These are phyloP conservation scores for Atopsyche davidsoni DNA, from an alignment of 1,140 invertebrate genomes.

Conservation along the genomic window DNA sequence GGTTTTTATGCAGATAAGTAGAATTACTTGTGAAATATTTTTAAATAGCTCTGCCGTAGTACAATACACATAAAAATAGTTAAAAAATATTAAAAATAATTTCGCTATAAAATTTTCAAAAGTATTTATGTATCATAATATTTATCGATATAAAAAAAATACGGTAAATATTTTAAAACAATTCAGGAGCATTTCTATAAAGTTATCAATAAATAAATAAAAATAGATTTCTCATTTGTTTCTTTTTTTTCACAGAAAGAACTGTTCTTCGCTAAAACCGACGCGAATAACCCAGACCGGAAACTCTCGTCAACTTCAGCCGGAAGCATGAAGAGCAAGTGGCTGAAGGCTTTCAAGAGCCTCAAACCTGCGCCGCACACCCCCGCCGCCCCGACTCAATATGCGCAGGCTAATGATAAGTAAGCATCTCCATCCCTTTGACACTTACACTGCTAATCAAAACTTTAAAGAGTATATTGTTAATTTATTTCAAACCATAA, in stretches of 20 bases:
- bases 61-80: too few species aligned
- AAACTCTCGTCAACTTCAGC: conserved; percentile 82
- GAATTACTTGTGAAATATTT: too few species aligned
- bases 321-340: conserved; percentile 93
- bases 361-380: conserved; percentile 72
- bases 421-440: too few species aligned
- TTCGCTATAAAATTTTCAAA: too few species aligned
- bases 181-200: background rate
- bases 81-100: too few species aligned
- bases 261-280: conserved; percentile 71
- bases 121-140: too few species aligned
- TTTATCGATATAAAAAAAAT: background rate
- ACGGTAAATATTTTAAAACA: background rate
- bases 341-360: conserved; percentile 95
- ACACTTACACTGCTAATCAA: too few species aligned
- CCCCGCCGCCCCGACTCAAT: conserved; percentile 36
- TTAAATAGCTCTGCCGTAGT: too few species aligned
- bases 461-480: too few species aligned
- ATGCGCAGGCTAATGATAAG: conserved; percentile 44
- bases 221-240: background rate
- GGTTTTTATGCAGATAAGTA: too few species aligned
- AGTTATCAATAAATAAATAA: background rate
- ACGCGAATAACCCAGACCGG: conserved; percentile 63
- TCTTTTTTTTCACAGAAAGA: conserved; percentile 70
- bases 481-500: too few species aligned